phyloP scores from a whole-genome alignment of 2,113 vertebrate genomes.

The Bufo bufo region DNA sequence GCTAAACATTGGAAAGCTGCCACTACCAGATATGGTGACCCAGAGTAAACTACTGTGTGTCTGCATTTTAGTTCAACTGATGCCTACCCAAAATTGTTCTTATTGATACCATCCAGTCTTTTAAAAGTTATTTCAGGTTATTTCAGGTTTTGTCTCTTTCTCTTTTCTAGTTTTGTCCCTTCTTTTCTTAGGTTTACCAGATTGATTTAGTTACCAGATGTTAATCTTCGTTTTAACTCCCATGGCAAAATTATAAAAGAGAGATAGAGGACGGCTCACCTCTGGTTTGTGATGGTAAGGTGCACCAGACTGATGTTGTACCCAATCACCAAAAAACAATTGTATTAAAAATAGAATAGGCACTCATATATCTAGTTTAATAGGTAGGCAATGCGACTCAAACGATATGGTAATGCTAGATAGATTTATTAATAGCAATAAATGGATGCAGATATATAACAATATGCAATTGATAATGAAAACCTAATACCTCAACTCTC shows the following conservation, averaged over 20 bases:
- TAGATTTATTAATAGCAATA: no score
- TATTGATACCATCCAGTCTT: not conserved
- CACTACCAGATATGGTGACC: not conserved
- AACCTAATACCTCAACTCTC: no score
- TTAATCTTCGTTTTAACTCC: not conserved
- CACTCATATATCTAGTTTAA: no score
- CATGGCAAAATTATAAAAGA: not conserved
- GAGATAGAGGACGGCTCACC: no score
- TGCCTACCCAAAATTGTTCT: not conserved
- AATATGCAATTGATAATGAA: no score
- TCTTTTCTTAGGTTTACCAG: not conserved
- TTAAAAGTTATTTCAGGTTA: not conserved
- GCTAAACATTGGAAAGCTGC: not conserved
- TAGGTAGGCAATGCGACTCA: no score
- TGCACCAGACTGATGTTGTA: no score
- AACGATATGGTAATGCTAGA: no score
- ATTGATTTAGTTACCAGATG: not conserved
- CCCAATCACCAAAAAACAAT: no score
- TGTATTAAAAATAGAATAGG: no score
- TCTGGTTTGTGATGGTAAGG: no score
- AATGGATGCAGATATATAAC: no score
- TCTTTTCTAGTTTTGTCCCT: not conserved
- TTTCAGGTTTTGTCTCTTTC: not conserved
- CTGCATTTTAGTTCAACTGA: not conserved
- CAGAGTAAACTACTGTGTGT: not conserved